Conservation (phyloP, 2,888 invertebrate genomes). For the Polymixis flavicincta region DNA sequence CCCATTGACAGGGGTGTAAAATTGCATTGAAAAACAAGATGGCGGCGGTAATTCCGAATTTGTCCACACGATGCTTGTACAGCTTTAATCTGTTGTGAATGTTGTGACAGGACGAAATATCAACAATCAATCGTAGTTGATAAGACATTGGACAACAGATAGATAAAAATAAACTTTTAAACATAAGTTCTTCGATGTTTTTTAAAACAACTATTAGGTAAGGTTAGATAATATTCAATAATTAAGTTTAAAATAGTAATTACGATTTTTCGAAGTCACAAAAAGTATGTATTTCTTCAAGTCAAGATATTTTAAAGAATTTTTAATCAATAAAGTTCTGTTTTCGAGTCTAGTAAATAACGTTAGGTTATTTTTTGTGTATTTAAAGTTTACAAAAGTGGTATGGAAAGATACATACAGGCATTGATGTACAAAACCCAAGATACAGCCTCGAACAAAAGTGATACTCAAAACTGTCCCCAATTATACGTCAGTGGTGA, state of each 20-base stretch:
- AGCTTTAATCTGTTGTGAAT: not conserved
- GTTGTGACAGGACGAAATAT: not conserved
- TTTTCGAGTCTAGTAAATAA: not conserved
- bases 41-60: not conserved
- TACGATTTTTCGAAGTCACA: slow-evolving; percentile 19
- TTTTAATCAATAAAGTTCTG: not conserved
- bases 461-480: too few species aligned
- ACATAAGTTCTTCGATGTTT: slow-evolving; percentile 17
- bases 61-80: not conserved
- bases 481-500: too few species aligned
- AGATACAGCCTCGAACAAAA: too few species aligned
- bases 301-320: slow-evolving; percentile 12
- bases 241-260: slow-evolving; percentile 18
- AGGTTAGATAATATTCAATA: not conserved
- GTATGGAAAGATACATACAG: not conserved
- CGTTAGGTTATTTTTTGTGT: not conserved
- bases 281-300: not conserved
- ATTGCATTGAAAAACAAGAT: not conserved
- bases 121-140: not conserved
- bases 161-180: not conserved
- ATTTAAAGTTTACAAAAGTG: not conserved
- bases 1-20: too few species aligned
- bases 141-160: not conserved
- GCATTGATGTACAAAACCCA: too few species aligned
- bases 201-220: not conserved